Evolutionary conservation across 23 tunicate species (phyloP).

Genomic region (Halocynthia aurantium): DNA sequence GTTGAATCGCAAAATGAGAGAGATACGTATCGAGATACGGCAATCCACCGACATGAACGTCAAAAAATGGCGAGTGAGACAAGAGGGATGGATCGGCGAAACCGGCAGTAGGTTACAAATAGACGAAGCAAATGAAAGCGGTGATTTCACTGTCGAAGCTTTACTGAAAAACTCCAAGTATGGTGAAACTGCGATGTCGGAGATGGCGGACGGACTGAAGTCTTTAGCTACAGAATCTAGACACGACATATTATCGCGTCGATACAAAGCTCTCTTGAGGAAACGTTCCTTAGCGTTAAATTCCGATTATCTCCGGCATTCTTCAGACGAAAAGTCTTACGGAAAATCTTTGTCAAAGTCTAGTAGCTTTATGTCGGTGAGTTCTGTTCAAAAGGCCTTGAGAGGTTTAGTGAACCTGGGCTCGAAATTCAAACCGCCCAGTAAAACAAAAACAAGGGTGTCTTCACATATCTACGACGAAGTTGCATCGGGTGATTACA

Average conservation of each 20-base stretch:
- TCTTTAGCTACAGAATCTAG: constrained; percentile 2
- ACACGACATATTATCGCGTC: constrained; percentile 1
- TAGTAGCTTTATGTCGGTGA: too few species aligned
- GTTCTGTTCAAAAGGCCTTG: constrained; percentile 10
- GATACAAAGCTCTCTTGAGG: not conserved
- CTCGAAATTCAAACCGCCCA: not conserved
- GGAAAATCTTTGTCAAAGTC: too few species aligned
- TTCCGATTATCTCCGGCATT: not conserved
- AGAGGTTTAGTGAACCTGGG: constrained; percentile 15
- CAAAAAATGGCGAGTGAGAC: not conserved
- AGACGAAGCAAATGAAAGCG: not conserved
- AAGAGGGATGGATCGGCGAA: constrained; percentile 7
- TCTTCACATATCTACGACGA: constrained; percentile 1
- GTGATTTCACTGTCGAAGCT: not conserved
- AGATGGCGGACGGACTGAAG: not conserved
- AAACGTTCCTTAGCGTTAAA: not conserved
- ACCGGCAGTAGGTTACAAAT: not conserved
- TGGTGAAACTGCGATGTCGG: not conserved
- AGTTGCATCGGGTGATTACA: not conserved
- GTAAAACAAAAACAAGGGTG: not conserved
- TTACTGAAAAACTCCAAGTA: not conserved
- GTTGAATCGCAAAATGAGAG: constrained; percentile 19
- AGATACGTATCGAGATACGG: constrained; percentile 9
- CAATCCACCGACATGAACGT: constrained; percentile 8
- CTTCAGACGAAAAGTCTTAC: too few species aligned